Evolutionary conservation across 2,888 invertebrate genomes (phyloP), one percentile per base, ranked within the genome.

Genomic region (Teleiodes luculella): DNA sequence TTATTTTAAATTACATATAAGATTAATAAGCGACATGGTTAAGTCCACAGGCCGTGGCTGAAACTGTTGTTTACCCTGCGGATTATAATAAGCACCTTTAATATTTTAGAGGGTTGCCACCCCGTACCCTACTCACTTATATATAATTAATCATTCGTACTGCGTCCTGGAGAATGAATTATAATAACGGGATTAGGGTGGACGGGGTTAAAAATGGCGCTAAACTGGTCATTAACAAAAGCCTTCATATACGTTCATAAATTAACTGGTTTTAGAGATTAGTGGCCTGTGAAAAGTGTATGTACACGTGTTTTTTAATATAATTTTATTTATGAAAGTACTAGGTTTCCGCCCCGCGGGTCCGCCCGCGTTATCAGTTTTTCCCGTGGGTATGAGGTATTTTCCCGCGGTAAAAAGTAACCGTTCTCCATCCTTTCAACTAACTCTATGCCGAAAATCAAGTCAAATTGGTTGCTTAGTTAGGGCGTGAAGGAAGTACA

Each of bases 31-130:
- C 8, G 2, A 35, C 2, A 2, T 35, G 35, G 8, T 3, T 35
- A 35, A 35, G 8, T 24, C 14, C 7, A 37, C 37, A 4, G 37
- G 14, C 11, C 7, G 37, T 3, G 14, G n/a, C 14, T 13, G 2
- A 37, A 37, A 37, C 41, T 18, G 41, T 41, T 41, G n/a, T 41
- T 41, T 41, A 41, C 41, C 46, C 8, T 6, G 1, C 13, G 30
- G 46, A 46, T 46, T 46, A 46, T 30, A 43, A 13, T 43, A 46
- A 46, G 46, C 47, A 18, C 47, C 18, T 35, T 35, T 48, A 8
- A 48, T 48, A 35, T 48, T 48, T 35, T 13, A 35, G 28, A 14
- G 47, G 28, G 11, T 7, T 14, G 11, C 31, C 11, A 14, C 46
- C 39, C 39, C 39, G 7, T 8, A 39, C 39, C 39, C 39, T 39